Base-by-base conservation (phyloP, 2,888 invertebrate species). In the Plagodis dolabraria region DNA sequence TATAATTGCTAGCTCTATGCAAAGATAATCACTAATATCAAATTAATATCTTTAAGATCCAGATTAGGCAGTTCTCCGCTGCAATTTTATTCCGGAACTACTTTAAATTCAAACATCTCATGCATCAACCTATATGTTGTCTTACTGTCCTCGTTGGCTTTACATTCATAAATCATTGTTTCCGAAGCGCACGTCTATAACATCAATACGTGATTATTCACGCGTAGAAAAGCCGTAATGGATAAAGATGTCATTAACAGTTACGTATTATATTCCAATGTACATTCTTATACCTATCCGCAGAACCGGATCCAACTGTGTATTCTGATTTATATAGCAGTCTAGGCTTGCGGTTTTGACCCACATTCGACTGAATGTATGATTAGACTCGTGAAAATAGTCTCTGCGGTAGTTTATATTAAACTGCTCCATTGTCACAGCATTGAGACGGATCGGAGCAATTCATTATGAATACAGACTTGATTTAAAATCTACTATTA, bases 301-400 rank as follows among this genome's bases (percentile, higher is more conserved):
- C 43, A 43, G 38, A 64, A 61, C 63, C 60, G 63, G 67, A 63
- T 67, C 36, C 10, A 42, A 46, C 48, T 48, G 54, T 43, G 43
- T 49, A 59, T 50, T 62, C 52, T 60, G 50, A 59, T 59, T 58
- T 49, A 63, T 54, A 56, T 48, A 47, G 60, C 50, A 52, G 47
- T 10, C 53, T 44, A 53, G 61, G 47, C 57, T 46, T 64, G 63
- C 63, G 63, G 64, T 68, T 64, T 66, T 68, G 68, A 66, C 68
- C 68, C 55, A 68, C 66, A 68, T 68, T 60, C 55, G 50, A 50
- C 48, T 48, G 51, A 50, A 59, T 57, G 52, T 55, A 53, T 62
- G 54, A 60, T 62, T 67, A 47, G 57, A 56, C 57, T 65, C 55
- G 54, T 63, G 62, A 59, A 63, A 63, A 68, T 63, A 59, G 53